A percentile compares a stretch with the other conserved stretches of the same genome.
phyloP scores from a whole-genome alignment of 2,888 invertebrate species.

The Hypomecis atomaria region DNA sequence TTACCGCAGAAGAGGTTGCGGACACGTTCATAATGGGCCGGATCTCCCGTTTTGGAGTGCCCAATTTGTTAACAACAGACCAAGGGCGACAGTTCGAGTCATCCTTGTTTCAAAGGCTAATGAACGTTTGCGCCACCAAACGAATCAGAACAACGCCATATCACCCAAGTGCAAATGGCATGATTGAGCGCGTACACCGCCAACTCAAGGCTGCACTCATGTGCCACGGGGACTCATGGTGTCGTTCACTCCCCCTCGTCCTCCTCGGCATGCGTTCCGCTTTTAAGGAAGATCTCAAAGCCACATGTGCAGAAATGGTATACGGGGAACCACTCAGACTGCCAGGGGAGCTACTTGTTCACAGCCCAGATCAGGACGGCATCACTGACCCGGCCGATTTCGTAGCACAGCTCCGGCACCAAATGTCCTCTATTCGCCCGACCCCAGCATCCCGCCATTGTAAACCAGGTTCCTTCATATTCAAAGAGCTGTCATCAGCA shows the following conservation, averaged over 20 bases:
- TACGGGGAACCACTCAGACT: conserved; percentile 4
- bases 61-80: not conserved
- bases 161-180: not conserved
- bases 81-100: conserved; percentile 6
- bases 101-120: not conserved
- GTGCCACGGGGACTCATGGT: not conserved
- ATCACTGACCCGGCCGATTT: not conserved
- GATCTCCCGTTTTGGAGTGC: conserved; percentile 2
- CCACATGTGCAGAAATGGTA: not conserved
- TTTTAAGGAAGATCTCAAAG: not conserved
- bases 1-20: not conserved
- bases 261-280: conserved; percentile 4
- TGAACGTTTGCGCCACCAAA: not conserved
- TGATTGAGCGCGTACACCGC: not conserved
- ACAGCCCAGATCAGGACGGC: not conserved
- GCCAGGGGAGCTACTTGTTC: not conserved
- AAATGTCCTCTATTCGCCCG: not conserved
- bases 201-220: conserved; percentile 2
- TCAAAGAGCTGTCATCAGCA: not conserved
- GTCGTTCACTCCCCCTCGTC: not conserved
- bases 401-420: not conserved
- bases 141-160: not conserved
- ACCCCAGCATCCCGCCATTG: not conserved
- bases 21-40: not conserved
- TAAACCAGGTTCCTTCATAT: not conserved